These are phyloP conservation scores for Schizopygopsis pylzovi DNA, from an alignment of 2,797 vertebrate genomes.

Conservation along the genomic window DNA sequence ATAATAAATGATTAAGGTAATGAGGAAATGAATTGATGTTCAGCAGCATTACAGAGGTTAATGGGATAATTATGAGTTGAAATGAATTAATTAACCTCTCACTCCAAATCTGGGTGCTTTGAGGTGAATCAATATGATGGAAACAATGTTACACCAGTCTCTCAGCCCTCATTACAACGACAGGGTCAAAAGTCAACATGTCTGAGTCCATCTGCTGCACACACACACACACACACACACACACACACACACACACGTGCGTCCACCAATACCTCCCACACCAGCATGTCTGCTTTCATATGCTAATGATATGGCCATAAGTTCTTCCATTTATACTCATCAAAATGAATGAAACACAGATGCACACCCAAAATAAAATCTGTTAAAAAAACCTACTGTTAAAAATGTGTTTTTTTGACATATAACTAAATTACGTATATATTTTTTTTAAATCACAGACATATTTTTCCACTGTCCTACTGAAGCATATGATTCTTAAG, in stretches of 20 bases:
- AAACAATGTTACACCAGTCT: constrained; percentile 47
- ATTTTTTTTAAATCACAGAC: not conserved
- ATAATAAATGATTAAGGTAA: not conserved
- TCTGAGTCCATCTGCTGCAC: constrained; percentile 49
- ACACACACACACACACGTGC: not conserved
- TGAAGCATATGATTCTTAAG: not conserved
- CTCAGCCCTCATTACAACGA: constrained; percentile 50
- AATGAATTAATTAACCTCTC: constrained; percentile 35
- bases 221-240: not conserved
- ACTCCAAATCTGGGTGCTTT: constrained; percentile 11
- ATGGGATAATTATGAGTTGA: constrained; percentile 23
- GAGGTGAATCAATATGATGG: constrained; percentile 38
- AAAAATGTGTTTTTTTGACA: not conserved
- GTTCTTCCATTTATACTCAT: constrained; percentile 14
- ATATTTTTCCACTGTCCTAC: not conserved
- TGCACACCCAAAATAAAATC: not conserved
- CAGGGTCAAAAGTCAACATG: constrained; percentile 53
- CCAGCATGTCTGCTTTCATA: constrained; percentile 48
- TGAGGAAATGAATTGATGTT: constrained; percentile 24
- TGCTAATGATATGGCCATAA: constrained; percentile 39
- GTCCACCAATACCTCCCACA: constrained; percentile 24
- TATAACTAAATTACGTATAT: not conserved
- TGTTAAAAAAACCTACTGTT: not conserved
- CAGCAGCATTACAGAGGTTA: constrained; percentile 6
- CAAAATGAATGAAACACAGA: not conserved